Conservation (phyloP, 2,888 invertebrate genomes). For the Watsonalla cultraria region DNA sequence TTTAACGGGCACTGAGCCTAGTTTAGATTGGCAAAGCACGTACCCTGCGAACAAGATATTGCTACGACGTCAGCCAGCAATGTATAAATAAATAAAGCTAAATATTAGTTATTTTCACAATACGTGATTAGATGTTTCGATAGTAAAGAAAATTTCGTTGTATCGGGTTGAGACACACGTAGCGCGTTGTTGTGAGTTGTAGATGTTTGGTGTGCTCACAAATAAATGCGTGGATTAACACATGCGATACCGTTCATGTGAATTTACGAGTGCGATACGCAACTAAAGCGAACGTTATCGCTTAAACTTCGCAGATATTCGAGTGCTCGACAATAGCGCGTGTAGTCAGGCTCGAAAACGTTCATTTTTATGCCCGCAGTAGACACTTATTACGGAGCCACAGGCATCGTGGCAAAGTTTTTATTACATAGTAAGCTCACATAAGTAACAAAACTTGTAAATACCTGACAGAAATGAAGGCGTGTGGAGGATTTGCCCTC, state of each 20-base stretch:
- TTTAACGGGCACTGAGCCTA: background rate
- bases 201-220: background rate
- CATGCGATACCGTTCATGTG: background rate
- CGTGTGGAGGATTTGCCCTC: conserved; percentile 4
- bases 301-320: background rate
- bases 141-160: too few relatives aligned
- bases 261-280: background rate
- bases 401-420: conserved; percentile 2
- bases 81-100: conserved; percentile 4
- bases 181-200: conserved; percentile 6
- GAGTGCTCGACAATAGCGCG: background rate
- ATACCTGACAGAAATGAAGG: background rate
- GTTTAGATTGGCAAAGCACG: background rate
- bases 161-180: conserved; percentile 6
- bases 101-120: background rate
- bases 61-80: conserved; percentile 10
- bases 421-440: conserved; percentile 2
- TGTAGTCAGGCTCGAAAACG: background rate
- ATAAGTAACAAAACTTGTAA: conserved; percentile 3
- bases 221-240: conserved; percentile 1
- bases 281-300: conserved; percentile 1
- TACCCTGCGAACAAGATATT: conserved; percentile 1
- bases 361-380: background rate
- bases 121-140: background rate
- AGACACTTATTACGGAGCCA: conserved; percentile 3